phyloP scores from a whole-genome alignment of 2,113 vertebrate species.

The Larimichthys crocea region DNA sequence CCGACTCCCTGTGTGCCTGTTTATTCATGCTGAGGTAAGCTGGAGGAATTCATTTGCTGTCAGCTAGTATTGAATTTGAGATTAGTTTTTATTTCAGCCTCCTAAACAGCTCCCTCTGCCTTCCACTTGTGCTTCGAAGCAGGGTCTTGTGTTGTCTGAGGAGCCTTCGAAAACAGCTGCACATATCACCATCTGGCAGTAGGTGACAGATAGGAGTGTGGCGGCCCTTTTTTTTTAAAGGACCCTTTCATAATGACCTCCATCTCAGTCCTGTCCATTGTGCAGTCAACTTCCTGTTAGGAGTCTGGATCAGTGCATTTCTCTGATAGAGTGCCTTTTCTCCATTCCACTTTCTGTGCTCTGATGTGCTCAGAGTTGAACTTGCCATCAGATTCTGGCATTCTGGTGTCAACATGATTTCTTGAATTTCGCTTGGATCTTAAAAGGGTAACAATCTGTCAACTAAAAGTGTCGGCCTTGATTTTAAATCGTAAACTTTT shows the following conservation, averaged over 20 bases:
- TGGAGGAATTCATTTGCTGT: constrained; percentile 94
- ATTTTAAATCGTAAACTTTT: constrained; percentile 9
- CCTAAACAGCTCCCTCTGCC: constrained; percentile 87
- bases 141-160: constrained; percentile 67
- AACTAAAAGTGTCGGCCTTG: neutral
- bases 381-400: constrained; percentile 34
- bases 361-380: constrained; percentile 10
- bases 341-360: constrained; percentile 33
- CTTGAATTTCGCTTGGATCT: neutral
- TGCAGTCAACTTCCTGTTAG: constrained; percentile 63
- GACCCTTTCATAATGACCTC: constrained; percentile 73
- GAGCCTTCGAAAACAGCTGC: constrained; percentile 45
- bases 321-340: constrained; percentile 48
- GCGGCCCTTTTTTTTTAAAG: constrained; percentile 47
- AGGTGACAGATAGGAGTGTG: constrained; percentile 68
- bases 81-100: constrained; percentile 93
- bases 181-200: constrained; percentile 73
- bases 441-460: constrained; percentile 20
- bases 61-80: constrained; percentile 94
- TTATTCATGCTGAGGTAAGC: constrained; percentile 96
- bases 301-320: constrained; percentile 59
- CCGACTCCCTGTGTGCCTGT: constrained; percentile 82
- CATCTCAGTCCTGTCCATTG: constrained; percentile 56
- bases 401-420: constrained; percentile 17
- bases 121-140: constrained; percentile 67